Base-by-base conservation (phyloP, 2,888 invertebrate genomes). In the Sclerodermus sp. region DNA sequence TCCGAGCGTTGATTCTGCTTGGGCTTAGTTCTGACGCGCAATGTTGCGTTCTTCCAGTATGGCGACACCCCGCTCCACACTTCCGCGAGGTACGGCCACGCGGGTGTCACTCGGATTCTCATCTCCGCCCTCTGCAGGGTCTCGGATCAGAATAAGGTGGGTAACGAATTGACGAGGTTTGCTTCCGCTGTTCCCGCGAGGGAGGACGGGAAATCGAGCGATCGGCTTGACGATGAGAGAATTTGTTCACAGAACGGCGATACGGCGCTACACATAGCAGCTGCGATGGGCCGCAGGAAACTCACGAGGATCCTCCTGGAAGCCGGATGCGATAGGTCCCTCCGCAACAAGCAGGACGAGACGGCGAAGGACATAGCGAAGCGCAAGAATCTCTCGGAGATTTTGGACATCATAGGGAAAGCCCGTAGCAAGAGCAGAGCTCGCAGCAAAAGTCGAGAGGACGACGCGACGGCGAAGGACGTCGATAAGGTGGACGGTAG, bases 21-120 rank as follows among this genome's bases (percentile, higher is more conserved):
- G n/a, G n/a, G n/a, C n/a, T n/a, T n/a, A n/a, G n/a, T n/a, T n/a
- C n/a, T n/a, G n/a, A n/a, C n/a, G n/a, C n/a, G n/a, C n/a, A n/a
- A n/a, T n/a, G n/a, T n/a, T n/a, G n/a, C n/a, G n/a, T n/a, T n/a
- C n/a, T 67, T 64, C 42, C 81, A 93, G 93, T 96, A 96, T 76
- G 96, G 96, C 4, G 96, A 96, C 76, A 94, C 96, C 0, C 88
- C 96, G 0, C 82, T 97, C 18, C 96, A 97, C 79, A 96, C 96
- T 2, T 91, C 95, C 1, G 93, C 95, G 4, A 85, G 96, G 16
- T 96, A 97, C 77, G 96, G 96, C 0, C 97, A 97, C 80, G 96
- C 96, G 0, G 96, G 96, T 1, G 96, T 96, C 53, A 91, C 95
- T 0, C 84, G 96, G 47, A 96, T 97, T 67, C 85, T 97, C 46